Percentiles rank a stretch among this genome's conserved stretches.
Evolutionary conservation across 2,888 invertebrate species (phyloP).

Genomic region (Unio delphinus): DNA sequence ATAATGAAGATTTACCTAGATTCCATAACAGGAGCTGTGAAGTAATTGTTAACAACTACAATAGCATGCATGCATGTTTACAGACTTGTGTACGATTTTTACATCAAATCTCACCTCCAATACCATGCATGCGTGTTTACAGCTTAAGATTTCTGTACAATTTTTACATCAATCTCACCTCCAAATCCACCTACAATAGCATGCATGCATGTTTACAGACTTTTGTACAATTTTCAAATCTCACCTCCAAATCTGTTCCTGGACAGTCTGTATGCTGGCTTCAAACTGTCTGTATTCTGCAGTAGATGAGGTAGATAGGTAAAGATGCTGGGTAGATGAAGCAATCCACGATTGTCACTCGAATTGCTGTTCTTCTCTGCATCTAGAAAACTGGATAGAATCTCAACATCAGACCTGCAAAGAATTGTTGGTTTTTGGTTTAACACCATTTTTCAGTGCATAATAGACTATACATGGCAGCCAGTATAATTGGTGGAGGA

Average conservation of each 20-base stretch:
- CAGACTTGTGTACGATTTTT: neutral
- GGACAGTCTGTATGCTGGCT: constrained; percentile 85
- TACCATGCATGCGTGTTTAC: neutral
- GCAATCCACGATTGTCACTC: constrained; percentile 39
- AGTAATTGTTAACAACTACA: neutral
- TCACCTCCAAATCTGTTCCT: constrained; percentile 80
- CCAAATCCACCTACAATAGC: constrained; percentile 15
- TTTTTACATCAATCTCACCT: no score
- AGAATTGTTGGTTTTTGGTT: neutral
- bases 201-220: neutral
- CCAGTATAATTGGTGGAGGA: no score
- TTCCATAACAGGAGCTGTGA: neutral
- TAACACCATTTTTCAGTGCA: no score
- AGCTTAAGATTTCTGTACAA: neutral
- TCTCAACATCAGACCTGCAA: constrained; percentile 5
- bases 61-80: neutral
- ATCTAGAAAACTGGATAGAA: constrained; percentile 1
- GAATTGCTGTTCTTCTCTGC: constrained; percentile 18
- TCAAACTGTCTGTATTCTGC: constrained; percentile 82
- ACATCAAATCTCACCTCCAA: constrained; percentile 74
- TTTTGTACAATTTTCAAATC: constrained; percentile 10
- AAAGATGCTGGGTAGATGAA: constrained; percentile 85
- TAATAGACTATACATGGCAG: no score
- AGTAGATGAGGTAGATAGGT: constrained; percentile 90
- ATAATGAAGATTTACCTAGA: no score